phyloP scores from a whole-genome alignment of 2,888 invertebrate species.

The Tenthredo scrophulariae region DNA sequence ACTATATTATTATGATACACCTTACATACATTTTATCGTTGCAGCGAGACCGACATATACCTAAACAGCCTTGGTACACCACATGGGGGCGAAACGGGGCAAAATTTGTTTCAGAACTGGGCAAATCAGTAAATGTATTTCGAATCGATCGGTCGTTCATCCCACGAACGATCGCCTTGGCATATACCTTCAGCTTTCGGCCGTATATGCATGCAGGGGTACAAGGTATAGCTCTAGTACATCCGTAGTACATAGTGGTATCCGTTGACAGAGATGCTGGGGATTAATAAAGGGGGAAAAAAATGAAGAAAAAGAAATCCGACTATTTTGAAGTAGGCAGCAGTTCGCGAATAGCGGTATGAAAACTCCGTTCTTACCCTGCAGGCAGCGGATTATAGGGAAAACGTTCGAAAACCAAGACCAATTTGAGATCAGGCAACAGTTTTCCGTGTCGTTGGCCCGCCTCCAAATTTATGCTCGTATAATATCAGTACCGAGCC shows the following conservation, averaged over 20 bases:
- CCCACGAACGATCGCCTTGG: background rate
- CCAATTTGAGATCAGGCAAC: slow-evolving; percentile 60
- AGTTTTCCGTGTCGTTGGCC: slow-evolving; percentile 63
- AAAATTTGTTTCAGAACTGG: background rate
- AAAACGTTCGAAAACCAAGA: slow-evolving; percentile 59
- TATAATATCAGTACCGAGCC: slow-evolving; percentile 59
- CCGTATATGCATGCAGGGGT: background rate
- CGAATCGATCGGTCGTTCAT: background rate
- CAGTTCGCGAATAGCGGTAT: background rate
- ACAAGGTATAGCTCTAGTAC: background rate
- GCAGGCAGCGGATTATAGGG: slow-evolving; percentile 4
- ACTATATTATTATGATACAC: background rate
- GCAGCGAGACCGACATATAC: background rate
- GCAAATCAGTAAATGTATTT: background rate
- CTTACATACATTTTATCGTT: background rate
- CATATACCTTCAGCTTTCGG: background rate
- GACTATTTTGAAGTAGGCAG: background rate
- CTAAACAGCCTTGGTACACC: background rate
- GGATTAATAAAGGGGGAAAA: too few relatives aligned
- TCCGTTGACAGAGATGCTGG: background rate
- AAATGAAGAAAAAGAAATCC: background rate
- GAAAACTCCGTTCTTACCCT: background rate
- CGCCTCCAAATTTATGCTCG: slow-evolving; percentile 62
- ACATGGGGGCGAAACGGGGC: background rate
- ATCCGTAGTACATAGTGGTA: too few relatives aligned